These are phyloP conservation scores for Dexiosoma caninum DNA, from an alignment of 2,888 invertebrate species.

Conservation along the genomic window DNA sequence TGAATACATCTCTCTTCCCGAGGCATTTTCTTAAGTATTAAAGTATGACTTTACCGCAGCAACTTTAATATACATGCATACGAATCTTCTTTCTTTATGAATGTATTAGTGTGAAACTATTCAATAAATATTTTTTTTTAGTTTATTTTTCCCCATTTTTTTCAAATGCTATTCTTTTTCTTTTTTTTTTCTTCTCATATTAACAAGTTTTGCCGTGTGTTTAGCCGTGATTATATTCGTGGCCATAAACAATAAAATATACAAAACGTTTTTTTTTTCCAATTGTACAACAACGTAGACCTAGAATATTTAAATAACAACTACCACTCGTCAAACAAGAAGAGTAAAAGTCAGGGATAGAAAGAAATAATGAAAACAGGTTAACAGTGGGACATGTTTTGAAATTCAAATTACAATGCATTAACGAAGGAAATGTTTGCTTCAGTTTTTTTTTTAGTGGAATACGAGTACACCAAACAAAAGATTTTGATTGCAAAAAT, in stretches of 20 bases:
- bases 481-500: too few species aligned
- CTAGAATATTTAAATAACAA: slow-evolving; percentile 1
- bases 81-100: neutral
- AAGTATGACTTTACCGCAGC: neutral
- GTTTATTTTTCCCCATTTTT: slow-evolving; percentile 2
- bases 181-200: slow-evolving; percentile 37
- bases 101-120: neutral
- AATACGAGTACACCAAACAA: too few species aligned
- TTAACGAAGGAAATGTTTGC: too few species aligned
- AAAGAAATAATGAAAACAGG: neutral
- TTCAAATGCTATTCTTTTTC: neutral
- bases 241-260: neutral
- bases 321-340: slow-evolving; percentile 5
- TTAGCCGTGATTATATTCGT: slow-evolving; percentile 42
- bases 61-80: neutral
- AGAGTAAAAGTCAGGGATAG: slow-evolving; percentile 12
- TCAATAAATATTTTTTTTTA: neutral
- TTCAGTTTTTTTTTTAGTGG: too few species aligned
- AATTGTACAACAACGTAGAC: neutral
- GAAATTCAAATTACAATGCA: too few species aligned
- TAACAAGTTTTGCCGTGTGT: slow-evolving; percentile 52
- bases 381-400: neutral
- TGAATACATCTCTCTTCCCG: slow-evolving; percentile 33
- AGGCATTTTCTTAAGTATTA: slow-evolving; percentile 55
- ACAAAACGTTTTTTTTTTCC: neutral